These are phyloP conservation scores for Agrotis clavis DNA, from an alignment of 2,888 invertebrate genomes.

Conservation along the genomic window DNA sequence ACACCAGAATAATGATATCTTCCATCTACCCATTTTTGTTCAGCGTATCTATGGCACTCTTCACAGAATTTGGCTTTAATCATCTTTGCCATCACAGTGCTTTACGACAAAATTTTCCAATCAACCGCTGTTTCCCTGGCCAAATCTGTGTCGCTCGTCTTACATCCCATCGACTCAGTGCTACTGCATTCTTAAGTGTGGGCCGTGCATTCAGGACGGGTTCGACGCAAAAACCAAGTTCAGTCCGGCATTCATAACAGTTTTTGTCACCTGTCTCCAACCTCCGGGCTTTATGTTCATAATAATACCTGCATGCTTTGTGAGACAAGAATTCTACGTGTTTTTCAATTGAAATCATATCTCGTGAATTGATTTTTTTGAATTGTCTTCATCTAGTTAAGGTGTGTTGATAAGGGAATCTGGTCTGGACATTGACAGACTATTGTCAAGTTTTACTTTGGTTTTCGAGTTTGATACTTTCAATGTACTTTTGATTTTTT, in stretches of 20 bases:
- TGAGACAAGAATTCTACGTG: constrained; percentile 69
- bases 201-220: constrained; percentile 80
- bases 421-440: not conserved
- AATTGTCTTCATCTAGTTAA: constrained; percentile 29
- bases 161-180: constrained; percentile 67
- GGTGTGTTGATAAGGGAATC: constrained; percentile 4
- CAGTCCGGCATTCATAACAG: constrained; percentile 84
- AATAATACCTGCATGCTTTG: constrained; percentile 73
- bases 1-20: not conserved
- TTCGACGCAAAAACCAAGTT: constrained; percentile 82
- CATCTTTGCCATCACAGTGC: not conserved
- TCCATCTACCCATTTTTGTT: not conserved
- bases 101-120: not conserved
- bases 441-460: not conserved
- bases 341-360: constrained; percentile 66
- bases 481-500: no score
- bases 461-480: not conserved
- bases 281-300: constrained; percentile 76
- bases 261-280: constrained; percentile 85
- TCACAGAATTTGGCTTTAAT: no score
- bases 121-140: constrained; percentile 58
- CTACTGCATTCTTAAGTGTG: constrained; percentile 80
- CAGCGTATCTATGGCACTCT: not conserved
- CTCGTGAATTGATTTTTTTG: constrained; percentile 34
- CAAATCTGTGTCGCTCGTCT: constrained; percentile 54